Conservation (phyloP, 2,888 invertebrate genomes). For the Beris morrisii region DNA sequence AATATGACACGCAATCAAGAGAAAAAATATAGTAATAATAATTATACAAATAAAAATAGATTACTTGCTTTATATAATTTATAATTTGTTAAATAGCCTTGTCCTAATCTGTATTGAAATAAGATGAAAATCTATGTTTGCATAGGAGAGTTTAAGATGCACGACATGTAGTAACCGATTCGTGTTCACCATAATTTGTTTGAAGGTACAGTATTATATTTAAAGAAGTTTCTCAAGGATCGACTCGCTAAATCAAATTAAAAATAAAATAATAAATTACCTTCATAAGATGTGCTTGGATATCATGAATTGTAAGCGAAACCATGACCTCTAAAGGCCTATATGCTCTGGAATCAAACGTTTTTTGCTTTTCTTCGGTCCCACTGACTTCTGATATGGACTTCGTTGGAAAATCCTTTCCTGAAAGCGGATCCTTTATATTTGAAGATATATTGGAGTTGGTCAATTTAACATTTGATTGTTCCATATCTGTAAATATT, state of each 20-base stretch:
- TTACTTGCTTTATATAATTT: no score
- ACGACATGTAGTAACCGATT: no score
- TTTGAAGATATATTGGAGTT: conserved; percentile 52
- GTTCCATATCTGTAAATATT: conserved; percentile 89
- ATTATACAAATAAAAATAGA: no score
- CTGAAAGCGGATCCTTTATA: conserved; percentile 51
- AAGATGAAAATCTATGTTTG: no score
- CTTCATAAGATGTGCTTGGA: conserved; percentile 82
- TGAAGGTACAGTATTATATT: no score
- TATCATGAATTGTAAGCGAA: conserved; percentile 91
- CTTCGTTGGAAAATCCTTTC: conserved; percentile 51
- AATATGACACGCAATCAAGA: no score
- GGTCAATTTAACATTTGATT: conserved; percentile 59
- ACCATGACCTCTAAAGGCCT: conserved; percentile 90
- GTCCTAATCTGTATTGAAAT: no score
- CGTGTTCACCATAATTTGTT: no score
- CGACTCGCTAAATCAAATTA: background rate
- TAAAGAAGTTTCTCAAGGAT: no score
- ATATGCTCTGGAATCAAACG: conserved; percentile 85
- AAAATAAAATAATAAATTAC: conserved; percentile 50
- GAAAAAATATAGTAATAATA: no score
- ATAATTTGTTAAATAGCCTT: no score
- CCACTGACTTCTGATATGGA: conserved; percentile 54
- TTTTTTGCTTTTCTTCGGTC: conserved; percentile 65
- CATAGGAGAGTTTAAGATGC: no score